These are phyloP conservation scores for Oxystoma pomonae DNA, from an alignment of 2,888 invertebrate genomes.

Conservation along the genomic window DNA sequence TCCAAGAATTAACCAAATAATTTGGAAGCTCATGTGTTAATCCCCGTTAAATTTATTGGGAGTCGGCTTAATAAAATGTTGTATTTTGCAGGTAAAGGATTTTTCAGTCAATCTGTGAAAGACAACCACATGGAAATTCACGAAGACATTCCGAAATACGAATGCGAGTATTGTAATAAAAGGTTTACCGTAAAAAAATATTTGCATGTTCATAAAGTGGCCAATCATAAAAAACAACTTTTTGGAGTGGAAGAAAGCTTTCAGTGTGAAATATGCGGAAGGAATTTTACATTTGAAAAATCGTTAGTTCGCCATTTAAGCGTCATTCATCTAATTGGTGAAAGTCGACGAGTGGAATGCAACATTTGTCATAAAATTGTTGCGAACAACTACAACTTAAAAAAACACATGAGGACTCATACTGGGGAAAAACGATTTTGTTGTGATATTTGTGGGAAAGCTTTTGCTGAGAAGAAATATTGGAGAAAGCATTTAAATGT, in stretches of 20 bases:
- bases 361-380: conserved; percentile 36
- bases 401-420: conserved; percentile 39
- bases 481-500: conserved; percentile 30
- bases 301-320: conserved; percentile 38
- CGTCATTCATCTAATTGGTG: conserved; percentile 38
- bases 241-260: conserved; percentile 33
- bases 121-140: conserved; percentile 38
- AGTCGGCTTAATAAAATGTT: too few relatives aligned
- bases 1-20: too few relatives aligned
- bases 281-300: conserved; percentile 37
- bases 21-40: too few relatives aligned
- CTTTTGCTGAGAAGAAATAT: conserved; percentile 33
- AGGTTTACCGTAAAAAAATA: conserved; percentile 36
- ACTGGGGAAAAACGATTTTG: conserved; percentile 37
- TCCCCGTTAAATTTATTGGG: too few relatives aligned
- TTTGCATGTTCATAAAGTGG: conserved; percentile 33
- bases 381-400: conserved; percentile 39
- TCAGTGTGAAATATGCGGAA: conserved; percentile 35
- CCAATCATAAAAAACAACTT: conserved; percentile 38
- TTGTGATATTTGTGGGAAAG: conserved; percentile 37
- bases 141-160: conserved; percentile 35
- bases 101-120: conserved; percentile 27
- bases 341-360: conserved; percentile 33
- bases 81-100: conserved; percentile 26
- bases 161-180: conserved; percentile 39